Conservation (phyloP, 1,140 invertebrate genomes). For the Hirudo medicinalis region DNA sequence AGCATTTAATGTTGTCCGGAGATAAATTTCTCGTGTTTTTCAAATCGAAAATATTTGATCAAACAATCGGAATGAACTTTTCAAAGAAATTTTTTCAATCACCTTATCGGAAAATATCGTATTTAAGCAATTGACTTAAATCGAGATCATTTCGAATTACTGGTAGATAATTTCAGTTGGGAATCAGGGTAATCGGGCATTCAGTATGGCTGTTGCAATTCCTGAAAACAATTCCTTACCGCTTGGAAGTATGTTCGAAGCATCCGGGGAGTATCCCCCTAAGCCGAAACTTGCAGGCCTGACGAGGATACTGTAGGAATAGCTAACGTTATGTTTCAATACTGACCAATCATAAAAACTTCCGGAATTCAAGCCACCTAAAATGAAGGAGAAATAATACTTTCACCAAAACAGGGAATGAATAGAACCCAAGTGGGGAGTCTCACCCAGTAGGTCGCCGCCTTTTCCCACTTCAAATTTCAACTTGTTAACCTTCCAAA, state of each 20-base stretch:
- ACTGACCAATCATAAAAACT: background rate
- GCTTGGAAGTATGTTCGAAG: background rate
- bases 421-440: background rate
- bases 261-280: background rate
- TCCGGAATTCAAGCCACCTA: background rate
- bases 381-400: background rate
- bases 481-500: background rate
- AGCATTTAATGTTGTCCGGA: no score
- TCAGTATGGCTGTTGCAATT: background rate
- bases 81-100: no score
- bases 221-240: background rate
- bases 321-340: conserved; percentile 1
- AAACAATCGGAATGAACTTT: no score
- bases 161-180: no score
- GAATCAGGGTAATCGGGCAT: background rate
- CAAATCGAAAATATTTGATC: no score
- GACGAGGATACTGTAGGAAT: conserved; percentile 1
- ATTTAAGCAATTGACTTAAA: no score
- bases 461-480: conserved; percentile 4
- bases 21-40: no score
- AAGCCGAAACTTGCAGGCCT: background rate
- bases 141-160: no score
- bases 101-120: no score
- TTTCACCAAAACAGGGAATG: background rate
- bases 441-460: background rate